Percentiles rank a stretch among this genome's conserved stretches.
These are phyloP conservation scores for Neodontobutis hainanensis DNA, from an alignment of 2,113 vertebrate species.

Conservation along the genomic window DNA sequence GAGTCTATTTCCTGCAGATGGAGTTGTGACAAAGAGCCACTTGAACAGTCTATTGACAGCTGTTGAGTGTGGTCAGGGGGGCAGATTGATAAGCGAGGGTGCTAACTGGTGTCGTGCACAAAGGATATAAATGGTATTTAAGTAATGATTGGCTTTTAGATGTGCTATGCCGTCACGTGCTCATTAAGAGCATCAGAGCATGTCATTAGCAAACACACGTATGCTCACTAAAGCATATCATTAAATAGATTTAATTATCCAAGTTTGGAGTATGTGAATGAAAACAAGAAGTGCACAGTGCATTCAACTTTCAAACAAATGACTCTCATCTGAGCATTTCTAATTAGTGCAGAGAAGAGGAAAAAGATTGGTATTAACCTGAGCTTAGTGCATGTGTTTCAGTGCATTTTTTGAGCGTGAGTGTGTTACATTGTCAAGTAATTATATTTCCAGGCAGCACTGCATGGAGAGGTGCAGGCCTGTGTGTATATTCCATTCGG, in stretches of 20 bases:
- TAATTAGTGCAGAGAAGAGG: conserved; percentile 70
- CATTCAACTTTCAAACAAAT: conserved; percentile 73
- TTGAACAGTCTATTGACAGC: conserved; percentile 56
- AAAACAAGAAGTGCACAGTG: conserved; percentile 60
- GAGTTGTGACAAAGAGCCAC: conserved; percentile 38
- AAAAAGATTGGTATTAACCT: conserved; percentile 72
- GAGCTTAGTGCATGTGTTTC: conserved; percentile 40
- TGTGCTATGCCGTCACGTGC: conserved; percentile 43
- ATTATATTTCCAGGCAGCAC: conserved; percentile 75
- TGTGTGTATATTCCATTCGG: conserved; percentile 70
- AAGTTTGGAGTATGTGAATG: conserved; percentile 60
- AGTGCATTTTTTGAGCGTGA: conserved; percentile 16
- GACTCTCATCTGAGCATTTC: conserved; percentile 59
- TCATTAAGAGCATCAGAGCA: conserved; percentile 68
- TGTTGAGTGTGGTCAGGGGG: conserved; percentile 43
- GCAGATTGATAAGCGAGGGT: conserved; percentile 56
- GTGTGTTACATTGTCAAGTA: conserved; percentile 60
- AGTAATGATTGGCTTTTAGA: conserved; percentile 47
- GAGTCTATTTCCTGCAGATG: conserved; percentile 29
- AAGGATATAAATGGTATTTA: conserved; percentile 29
- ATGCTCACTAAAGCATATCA: conserved; percentile 62
- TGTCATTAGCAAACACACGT: conserved; percentile 65
- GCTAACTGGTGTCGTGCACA: conserved; percentile 34
- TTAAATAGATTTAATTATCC: conserved; percentile 72
- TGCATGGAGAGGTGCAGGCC: conserved; percentile 52